Evolutionary conservation across 2,113 vertebrate genomes (phyloP), one percentile per base, ranked within the genome.

Genomic region (Hirundichthys speculiger): DNA sequence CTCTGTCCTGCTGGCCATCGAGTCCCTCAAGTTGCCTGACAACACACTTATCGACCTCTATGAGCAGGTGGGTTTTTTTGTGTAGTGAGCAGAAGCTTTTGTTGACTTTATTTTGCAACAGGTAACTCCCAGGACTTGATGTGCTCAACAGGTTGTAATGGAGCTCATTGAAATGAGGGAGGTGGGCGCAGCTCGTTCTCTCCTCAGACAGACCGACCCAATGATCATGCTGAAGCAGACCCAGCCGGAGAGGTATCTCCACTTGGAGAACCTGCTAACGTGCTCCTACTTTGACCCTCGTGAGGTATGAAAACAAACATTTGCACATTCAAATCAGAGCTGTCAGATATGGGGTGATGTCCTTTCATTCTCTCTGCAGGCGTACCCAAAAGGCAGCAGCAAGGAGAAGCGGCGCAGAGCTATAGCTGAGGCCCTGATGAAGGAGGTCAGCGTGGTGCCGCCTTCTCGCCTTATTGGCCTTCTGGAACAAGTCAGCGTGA

Each of bases 201-300:
- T 99, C 40, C 89, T 99, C 78, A 94, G 94, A 53, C 98, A 98
- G 60, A 99, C 97, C 0, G 98, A 99, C 75, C 97, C 98, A 0
- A 99, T 99, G 98, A 99, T 99, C 84, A 98, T 98, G 98, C 71
- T 99, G 63, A 99, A 99, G 72, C 97, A 99, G 73, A 99, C 94
- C 2, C 96, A 98, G 77, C 94, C 95, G 0, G 94, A 98, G 84
- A 92, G 98, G 16, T 98, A 96, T 75, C 92, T 91, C 72, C 97
- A 98, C 77, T 82, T 99, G 1, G 96, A 99, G 80, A 96, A 95
- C 73, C 94, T 99, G 69, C 90, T 98, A 47, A 95, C 95, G 0
- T 91, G 96, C 39, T 96, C 96, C 55, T 98, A 98, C 75, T 99
- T 99, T 79, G 96, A 99, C 90, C 96, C 98, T 25, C 93, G 95